Evolutionary conservation across 2,888 invertebrate genomes (phyloP), one percentile per base, ranked within the genome.

Genomic region (Trimorus sp.): DNA sequence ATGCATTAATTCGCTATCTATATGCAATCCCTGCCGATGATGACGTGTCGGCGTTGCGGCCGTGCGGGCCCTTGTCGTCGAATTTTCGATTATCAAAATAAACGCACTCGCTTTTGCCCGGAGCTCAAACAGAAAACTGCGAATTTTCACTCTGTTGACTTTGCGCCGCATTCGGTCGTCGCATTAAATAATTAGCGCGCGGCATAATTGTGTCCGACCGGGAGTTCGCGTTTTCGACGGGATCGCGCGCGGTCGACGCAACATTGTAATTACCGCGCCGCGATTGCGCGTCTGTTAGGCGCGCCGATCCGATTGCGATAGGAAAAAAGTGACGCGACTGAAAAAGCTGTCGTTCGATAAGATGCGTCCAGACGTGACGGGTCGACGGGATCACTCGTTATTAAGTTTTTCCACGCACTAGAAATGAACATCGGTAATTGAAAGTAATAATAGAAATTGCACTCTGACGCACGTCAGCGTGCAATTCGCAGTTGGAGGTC

Each of bases 401-500:
- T 79, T 83, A 79, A 83, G 73, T 76, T 83, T 83, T 83, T 83
- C 65, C 79, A 53, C 58, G 58, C 73, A 59, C 68, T 66, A 51
- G 68, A 79, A 83, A 62, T 68, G 82, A 79, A 60, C 79, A 76
- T 79, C 71, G 53, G 59, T 83, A 83, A 83, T 83, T 83, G 82
- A 83, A 79, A 79, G 82, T 79, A 83, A 83, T 83, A 73, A 83
- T 73, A 79, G 79, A 83, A 83, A 83, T 83, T 76, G 82, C 66
- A 66, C 59, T 6, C 58, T 82, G 75, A 71, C 79, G 68, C 40
- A 48, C 62, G 82, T 71, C 66, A 56, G 63, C n/a, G 70, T 74
- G 62, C 75, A 60, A 65, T 65, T 66, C 82, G 54, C 15, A 56
- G 53, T 15, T 66, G 62, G 77, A 81, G 76, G 71, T 63, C 68